These are phyloP conservation scores for Saguinus midas DNA, from an alignment of 2,113 vertebrate genomes.

Conservation along the genomic window DNA sequence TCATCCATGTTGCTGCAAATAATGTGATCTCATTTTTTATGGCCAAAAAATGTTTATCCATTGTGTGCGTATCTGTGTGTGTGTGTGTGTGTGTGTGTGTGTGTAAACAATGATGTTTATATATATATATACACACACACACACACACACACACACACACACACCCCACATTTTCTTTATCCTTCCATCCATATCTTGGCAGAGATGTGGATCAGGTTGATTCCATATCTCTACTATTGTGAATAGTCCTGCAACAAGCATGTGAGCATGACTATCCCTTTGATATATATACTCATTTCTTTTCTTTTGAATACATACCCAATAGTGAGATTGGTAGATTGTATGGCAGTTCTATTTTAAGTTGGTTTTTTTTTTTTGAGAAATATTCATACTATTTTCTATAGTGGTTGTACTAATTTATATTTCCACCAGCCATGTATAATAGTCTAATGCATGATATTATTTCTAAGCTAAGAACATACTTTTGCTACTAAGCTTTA, in stretches of 20 bases:
- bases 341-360: neutral
- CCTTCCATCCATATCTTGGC: neutral
- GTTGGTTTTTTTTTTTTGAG: neutral
- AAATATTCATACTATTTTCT: neutral
- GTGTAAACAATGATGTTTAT: too few species aligned
- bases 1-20: neutral
- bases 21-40: neutral
- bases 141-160: too few species aligned
- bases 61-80: neutral
- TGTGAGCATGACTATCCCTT: neutral
- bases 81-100: too few species aligned
- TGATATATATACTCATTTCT: neutral
- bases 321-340: neutral
- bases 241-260: neutral
- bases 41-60: neutral
- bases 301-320: neutral
- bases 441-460: neutral
- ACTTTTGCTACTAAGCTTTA: neutral
- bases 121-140: too few species aligned
- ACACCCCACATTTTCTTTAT: neutral
- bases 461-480: neutral
- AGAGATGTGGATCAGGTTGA: neutral
- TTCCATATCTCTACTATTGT: neutral
- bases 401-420: neutral
- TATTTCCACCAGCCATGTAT: neutral